Evolutionary conservation across 2,888 invertebrate genomes (phyloP).

Genomic region (Lochmaea capreae): DNA sequence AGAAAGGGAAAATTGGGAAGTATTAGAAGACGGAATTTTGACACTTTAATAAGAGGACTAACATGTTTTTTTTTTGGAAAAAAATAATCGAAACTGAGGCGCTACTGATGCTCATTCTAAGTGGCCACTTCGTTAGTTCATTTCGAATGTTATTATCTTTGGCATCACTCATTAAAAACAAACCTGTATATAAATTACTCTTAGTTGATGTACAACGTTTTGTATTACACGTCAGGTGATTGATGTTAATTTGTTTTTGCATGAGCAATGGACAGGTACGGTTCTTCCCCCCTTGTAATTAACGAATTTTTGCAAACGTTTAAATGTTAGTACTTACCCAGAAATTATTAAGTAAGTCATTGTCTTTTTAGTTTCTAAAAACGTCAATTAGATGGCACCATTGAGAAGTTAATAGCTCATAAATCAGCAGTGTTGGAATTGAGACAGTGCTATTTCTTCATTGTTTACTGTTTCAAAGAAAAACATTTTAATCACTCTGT

Average conservation of each 20-base stretch:
- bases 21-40: no score
- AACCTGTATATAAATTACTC: slow-evolving; percentile 37
- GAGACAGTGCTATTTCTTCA: no score
- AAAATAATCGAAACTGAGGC: background rate
- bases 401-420: no score
- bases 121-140: slow-evolving; percentile 30
- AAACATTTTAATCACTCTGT: slow-evolving; percentile 1
- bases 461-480: background rate
- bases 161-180: slow-evolving; percentile 35
- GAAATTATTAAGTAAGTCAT: background rate
- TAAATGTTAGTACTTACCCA: background rate
- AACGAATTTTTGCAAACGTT: background rate
- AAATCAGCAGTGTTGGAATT: no score
- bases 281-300: background rate
- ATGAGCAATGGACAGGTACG: slow-evolving; percentile 1
- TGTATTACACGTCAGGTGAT: slow-evolving; percentile 33
- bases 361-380: no score
- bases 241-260: slow-evolving; percentile 36
- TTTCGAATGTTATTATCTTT: slow-evolving; percentile 38
- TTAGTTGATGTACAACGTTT: slow-evolving; percentile 34
- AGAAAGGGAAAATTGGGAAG: no score
- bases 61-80: no score
- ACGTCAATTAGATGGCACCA: no score
- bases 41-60: no score
- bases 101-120: slow-evolving; percentile 27